Evolutionary conservation across 2,888 invertebrate genomes (phyloP), one percentile per base, ranked within the genome.

Genomic region (Globia sparganii): DNA sequence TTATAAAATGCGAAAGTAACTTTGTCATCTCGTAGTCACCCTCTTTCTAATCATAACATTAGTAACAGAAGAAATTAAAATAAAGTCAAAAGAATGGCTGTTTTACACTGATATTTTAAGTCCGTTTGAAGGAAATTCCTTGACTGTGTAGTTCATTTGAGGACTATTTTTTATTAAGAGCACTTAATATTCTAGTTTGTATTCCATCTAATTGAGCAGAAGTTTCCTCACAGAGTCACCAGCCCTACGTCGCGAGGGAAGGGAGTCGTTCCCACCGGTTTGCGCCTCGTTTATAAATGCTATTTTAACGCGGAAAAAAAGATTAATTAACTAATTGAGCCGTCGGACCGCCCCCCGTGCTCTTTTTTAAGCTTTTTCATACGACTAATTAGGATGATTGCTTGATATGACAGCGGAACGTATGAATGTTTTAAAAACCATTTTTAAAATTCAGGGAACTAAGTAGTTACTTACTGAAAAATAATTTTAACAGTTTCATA

Each of bases 241-340:
- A 96, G 84, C 96, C 96, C 96, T 96, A 91, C 6, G 59, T 18
- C 18, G 61, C 56, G 53, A 59, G 72, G 75, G 71, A 61, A 79
- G 94, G 93, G 94, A 94, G 91, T 92, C 92, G 92, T 93, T 95
- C 94, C 94, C 95, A 93, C 93, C 93, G 95, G 95, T 93, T 94
- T 93, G 93, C 94, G 93, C 93, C 93, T 92, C 95, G 94, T 89
- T 95, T 95, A 95, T 96, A 96, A 96, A 96, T 95, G 95, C 95
- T 96, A 96, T 96, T 96, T 96, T 95, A 96, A 95, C 95, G 94
- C 94, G 95, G 96, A 94, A 96, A 96, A 96, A 96, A 96, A 96
- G 95, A 96, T 96, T 96, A 96, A 96, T 96, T 96, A 96, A 95
- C 96, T 96, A 96, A 96, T 96, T 96, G 96, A 96, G 94, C 94